phyloP scores from a whole-genome alignment of 1,140 invertebrate species.

The Heterodera schachtii region DNA sequence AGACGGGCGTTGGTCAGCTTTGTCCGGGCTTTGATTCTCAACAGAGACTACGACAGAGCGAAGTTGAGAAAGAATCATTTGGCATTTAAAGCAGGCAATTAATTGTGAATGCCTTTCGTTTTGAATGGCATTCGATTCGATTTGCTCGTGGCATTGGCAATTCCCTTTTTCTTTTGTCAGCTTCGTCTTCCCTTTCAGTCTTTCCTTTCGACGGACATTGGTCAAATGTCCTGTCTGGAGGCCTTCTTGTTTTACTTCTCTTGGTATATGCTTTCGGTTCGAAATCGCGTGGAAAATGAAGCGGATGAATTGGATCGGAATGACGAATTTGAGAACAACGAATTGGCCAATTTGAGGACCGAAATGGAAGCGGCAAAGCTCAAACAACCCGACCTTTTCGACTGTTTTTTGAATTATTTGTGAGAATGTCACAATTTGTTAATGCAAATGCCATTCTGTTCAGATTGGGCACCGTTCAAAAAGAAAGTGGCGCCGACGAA shows the following conservation, averaged over 20 bases:
- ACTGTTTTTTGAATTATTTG: conserved; percentile 52
- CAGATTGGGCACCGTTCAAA: conserved; percentile 38
- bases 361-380: conserved; percentile 46
- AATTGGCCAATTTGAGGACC: conserved; percentile 30
- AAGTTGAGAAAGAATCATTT: conserved; percentile 15
- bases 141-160: too few relatives aligned
- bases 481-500: conserved; percentile 32
- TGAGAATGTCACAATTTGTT: conserved; percentile 21
- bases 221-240: conserved; percentile 31
- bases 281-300: conserved; percentile 37
- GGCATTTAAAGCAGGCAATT: not conserved
- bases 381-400: conserved; percentile 41
- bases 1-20: conserved; percentile 34
- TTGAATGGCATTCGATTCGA: too few relatives aligned
- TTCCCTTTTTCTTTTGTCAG: too few relatives aligned
- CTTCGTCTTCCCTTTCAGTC: not conserved
- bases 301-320: conserved; percentile 40
- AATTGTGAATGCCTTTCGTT: too few relatives aligned
- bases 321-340: conserved; percentile 32
- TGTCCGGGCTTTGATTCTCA: conserved; percentile 40
- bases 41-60: conserved; percentile 38
- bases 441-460: conserved; percentile 14
- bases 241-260: conserved; percentile 52
- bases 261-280: conserved; percentile 54
- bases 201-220: conserved; percentile 17